Evolutionary conservation across 2,797 vertebrate genomes (phyloP).

Genomic region (Siniperca scherzeri): DNA sequence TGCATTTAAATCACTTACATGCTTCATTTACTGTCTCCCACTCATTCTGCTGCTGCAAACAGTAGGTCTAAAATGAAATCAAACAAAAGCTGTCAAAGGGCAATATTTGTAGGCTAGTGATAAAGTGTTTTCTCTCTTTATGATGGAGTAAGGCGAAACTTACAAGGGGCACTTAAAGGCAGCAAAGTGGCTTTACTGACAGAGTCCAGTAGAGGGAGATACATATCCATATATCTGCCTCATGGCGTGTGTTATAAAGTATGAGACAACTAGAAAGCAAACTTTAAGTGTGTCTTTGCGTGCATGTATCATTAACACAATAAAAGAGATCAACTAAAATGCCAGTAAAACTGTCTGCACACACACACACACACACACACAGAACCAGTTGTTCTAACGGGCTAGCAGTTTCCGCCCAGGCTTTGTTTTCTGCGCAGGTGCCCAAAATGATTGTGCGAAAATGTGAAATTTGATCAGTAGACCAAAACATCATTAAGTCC

Average conservation of each 20-base stretch:
- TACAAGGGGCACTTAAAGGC: constrained; percentile 34
- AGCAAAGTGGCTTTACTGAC: constrained; percentile 20
- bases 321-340: background rate
- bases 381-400: constrained; percentile 25
- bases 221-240: constrained; percentile 63
- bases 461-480: constrained; percentile 86
- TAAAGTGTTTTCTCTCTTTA: background rate
- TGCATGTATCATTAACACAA: constrained; percentile 9
- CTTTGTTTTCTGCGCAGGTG: constrained; percentile 87
- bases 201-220: constrained; percentile 79
- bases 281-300: constrained; percentile 18
- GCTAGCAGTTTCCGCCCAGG: constrained; percentile 39
- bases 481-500: constrained; percentile 87
- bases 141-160: background rate
- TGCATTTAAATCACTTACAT: background rate
- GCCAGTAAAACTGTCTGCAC: background rate
- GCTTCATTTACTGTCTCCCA: background rate
- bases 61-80: too few species aligned
- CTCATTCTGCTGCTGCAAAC: background rate
- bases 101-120: background rate
- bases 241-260: background rate
- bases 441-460: constrained; percentile 86
- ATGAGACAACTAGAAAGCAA: constrained; percentile 12
- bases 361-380: background rate
- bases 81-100: background rate